Percentiles rank a stretch among this genome's conserved stretches.
phyloP scores from a whole-genome alignment of 2,113 vertebrate genomes.

The Tichodroma muraria region DNA sequence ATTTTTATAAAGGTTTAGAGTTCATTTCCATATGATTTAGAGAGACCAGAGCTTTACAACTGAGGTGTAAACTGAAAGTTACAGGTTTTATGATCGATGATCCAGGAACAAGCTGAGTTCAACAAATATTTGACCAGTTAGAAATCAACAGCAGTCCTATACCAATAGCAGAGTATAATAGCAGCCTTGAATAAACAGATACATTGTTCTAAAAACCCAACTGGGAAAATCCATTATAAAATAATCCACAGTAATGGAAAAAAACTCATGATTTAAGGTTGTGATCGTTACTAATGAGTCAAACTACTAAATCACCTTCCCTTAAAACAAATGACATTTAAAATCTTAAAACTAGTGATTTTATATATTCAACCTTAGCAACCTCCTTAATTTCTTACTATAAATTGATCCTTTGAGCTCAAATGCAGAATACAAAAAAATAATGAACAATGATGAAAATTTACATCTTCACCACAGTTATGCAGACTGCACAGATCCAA shows the following conservation, averaged over 20 bases:
- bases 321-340: neutral
- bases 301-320: neutral
- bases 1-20: neutral
- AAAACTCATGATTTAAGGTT: neutral
- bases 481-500: conserved; percentile 24
- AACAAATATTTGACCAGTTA: neutral
- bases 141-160: neutral
- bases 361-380: neutral
- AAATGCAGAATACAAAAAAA: neutral
- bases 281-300: neutral
- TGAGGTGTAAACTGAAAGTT: neutral
- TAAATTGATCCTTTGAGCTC: neutral
- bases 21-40: neutral
- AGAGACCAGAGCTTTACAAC: neutral
- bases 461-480: neutral
- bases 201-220: neutral
- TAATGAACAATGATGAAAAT: too few relatives aligned
- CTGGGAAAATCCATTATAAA: neutral
- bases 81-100: neutral
- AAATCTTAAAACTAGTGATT: neutral
- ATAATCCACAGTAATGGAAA: neutral
- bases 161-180: neutral
- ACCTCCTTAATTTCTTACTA: neutral
- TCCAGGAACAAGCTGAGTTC: neutral
- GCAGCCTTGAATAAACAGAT: neutral